phyloP scores from a whole-genome alignment of 37 sponge, comb jelly and placozoan genomes.

The Chondrilla cf. caribensis region DNA sequence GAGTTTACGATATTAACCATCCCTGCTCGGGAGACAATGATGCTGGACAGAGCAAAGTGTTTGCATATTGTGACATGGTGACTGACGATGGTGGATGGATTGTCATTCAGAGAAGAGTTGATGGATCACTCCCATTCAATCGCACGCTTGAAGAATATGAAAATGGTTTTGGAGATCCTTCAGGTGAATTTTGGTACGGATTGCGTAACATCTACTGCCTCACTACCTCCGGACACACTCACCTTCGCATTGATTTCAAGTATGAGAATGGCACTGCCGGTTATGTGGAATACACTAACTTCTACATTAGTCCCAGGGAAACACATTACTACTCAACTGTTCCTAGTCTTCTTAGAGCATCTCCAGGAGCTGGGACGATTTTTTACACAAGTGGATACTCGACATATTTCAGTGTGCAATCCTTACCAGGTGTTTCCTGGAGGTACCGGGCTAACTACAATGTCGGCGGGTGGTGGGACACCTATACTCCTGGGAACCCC shows the following conservation, averaged over 20 bases:
- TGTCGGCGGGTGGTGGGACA: slow-evolving; percentile 47
- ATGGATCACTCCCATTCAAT: neutral
- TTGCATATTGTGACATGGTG: slow-evolving; percentile 50
- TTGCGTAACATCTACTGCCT: slow-evolving; percentile 34
- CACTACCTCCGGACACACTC: neutral
- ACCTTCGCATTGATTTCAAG: slow-evolving; percentile 33
- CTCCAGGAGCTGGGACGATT: neutral
- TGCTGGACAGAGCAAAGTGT: neutral
- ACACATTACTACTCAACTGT: slow-evolving; percentile 31
- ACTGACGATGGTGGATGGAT: slow-evolving; percentile 59
- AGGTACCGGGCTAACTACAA: neutral
- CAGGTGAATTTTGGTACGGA: slow-evolving; percentile 49
- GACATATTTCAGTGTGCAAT: neutral
- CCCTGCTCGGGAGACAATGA: neutral
- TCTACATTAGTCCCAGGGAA: slow-evolving; percentile 4
- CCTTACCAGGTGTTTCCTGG: neutral
- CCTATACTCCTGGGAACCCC: neutral
- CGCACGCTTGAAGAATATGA: slow-evolving; percentile 15
- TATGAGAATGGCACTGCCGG: slow-evolving; percentile 22
- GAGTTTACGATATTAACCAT: neutral
- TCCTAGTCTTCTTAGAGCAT: neutral
- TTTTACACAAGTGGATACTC: neutral
- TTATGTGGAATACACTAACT: slow-evolving; percentile 27
- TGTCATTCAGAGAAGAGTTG: slow-evolving; percentile 37
- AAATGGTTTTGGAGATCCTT: slow-evolving; percentile 35